Evolutionary conservation across 2,888 invertebrate species (phyloP), one percentile per base, ranked within the genome.

Genomic region (Rhagonycha fulva): DNA sequence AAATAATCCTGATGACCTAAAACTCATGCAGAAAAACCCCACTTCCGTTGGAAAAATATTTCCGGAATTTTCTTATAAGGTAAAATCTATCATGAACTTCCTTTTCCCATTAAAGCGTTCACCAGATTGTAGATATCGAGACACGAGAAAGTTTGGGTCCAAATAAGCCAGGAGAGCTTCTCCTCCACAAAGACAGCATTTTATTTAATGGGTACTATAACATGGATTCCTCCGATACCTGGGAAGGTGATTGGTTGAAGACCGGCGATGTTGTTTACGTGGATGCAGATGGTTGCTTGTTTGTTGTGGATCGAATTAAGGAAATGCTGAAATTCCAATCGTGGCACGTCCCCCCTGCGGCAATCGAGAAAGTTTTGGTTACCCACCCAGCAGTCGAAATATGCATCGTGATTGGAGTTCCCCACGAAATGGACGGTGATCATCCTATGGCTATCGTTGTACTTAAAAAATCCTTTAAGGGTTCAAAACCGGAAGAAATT

Each of bases 211-310:
- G 88, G 9, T 91, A 90, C 81, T 88, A 89, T 81, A 88, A 88
- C 2, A 24, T 4, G 24, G 63, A 66, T 66, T 66, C 23, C 7
- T 66, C 63, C 19, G 24, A 66, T 9, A n/a, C 9, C 12, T 66
- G 63, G 63, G 63, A 66, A n/a, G 47, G 87, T 19, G 87, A 89
- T 3, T 90, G 89, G 89, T 84, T 89, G 62, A 89, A 87, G 79
- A 89, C 90, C 1, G 90, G 90, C 0, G 90, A 91, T 76, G 84
- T 90, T 60, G 86, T 88, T 30, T 90, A 89, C 77, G 88, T 89
- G 76, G 90, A 91, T 76, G 87, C 88, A 19, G 84, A 88, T 12
- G 85, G 85, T 79, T 88, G 89, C 78, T 89, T 87, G 76, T 90
- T 84, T 82, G 87, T 88, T 62, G 86, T 89, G 0, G 90, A 90